Conservation (phyloP, 2,888 invertebrate species). For the Arenicola marina region DNA sequence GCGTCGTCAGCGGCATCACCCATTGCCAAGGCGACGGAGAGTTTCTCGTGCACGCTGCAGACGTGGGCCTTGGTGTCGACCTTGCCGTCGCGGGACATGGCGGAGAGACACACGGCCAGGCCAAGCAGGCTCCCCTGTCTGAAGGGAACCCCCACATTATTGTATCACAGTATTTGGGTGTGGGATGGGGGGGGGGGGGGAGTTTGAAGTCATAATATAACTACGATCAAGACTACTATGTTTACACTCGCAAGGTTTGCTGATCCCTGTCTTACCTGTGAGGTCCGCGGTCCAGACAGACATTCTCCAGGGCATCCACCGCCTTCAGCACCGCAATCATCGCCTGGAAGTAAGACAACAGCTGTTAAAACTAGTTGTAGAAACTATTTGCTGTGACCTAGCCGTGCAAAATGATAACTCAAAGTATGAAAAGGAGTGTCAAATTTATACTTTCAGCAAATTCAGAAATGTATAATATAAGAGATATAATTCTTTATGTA, state of each 20-base stretch:
- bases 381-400: background rate
- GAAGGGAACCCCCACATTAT: too few relatives aligned
- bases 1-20: background rate
- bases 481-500: background rate
- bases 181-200: too few relatives aligned
- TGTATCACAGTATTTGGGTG: too few relatives aligned
- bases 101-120: constrained; percentile 39
- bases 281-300: constrained; percentile 28
- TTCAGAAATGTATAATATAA: background rate
- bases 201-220: too few relatives aligned
- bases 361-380: background rate
- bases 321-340: constrained; percentile 41
- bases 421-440: background rate
- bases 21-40: background rate
- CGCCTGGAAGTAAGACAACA: constrained; percentile 31
- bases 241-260: too few relatives aligned
- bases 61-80: constrained; percentile 45
- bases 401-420: background rate
- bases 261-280: constrained; percentile 25
- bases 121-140: constrained; percentile 46
- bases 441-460: background rate
- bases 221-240: too few relatives aligned
- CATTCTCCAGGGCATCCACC: constrained; percentile 41
- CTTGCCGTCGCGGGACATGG: constrained; percentile 45
- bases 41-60: constrained; percentile 1